These are phyloP conservation scores for Elymnias hypermnestra DNA, from an alignment of 1,140 invertebrate species.

Conservation along the genomic window DNA sequence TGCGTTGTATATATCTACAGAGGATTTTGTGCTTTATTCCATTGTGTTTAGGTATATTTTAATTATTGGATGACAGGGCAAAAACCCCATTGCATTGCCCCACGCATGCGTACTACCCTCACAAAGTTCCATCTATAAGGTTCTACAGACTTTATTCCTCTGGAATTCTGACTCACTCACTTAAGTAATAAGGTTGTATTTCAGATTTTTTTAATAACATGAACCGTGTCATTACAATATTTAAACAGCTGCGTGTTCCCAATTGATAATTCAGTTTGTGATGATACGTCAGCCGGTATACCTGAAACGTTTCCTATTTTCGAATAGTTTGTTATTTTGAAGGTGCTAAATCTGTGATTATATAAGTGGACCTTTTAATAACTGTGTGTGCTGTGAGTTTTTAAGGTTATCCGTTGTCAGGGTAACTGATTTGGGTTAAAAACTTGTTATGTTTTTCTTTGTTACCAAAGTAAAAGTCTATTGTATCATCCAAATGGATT, in stretches of 20 bases:
- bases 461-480: neutral
- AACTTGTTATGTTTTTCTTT: conserved; percentile 9
- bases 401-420: conserved; percentile 31
- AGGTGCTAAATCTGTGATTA: conserved; percentile 10
- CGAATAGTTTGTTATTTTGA: neutral
- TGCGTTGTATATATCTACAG: conserved; percentile 2
- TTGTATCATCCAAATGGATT: neutral
- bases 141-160: conserved; percentile 5
- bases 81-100: conserved; percentile 13
- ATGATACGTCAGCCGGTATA: conserved; percentile 43
- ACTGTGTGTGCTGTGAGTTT: conserved; percentile 7
- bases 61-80: too few species aligned
- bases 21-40: neutral
- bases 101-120: conserved; percentile 27
- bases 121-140: conserved; percentile 10
- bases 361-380: neutral
- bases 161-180: neutral
- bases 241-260: conserved; percentile 67
- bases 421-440: conserved; percentile 22
- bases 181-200: conserved; percentile 39
- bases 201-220: conserved; percentile 20
- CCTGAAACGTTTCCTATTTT: conserved; percentile 30
- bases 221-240: conserved; percentile 46
- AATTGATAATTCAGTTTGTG: conserved; percentile 69
- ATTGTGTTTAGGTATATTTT: conserved; percentile 3